Percentiles rank a stretch among this genome's conserved stretches.
phyloP scores from a whole-genome alignment of 2,113 vertebrate species.

The Otocyon megalotis region DNA sequence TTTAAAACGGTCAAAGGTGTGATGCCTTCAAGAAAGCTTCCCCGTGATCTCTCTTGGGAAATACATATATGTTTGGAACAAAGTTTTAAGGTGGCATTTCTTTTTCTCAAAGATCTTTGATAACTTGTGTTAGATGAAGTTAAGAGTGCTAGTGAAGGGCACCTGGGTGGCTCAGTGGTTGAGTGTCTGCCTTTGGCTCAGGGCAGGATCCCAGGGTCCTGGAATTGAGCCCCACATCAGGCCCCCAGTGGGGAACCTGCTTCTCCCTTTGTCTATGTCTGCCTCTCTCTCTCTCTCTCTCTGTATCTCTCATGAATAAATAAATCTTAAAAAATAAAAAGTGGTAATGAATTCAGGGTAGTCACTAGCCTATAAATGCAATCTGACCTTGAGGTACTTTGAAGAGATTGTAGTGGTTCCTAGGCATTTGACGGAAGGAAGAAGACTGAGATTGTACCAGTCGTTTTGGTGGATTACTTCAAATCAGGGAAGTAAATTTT shows the following conservation, averaged over 20 bases:
- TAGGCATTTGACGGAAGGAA: neutral
- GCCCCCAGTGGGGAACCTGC: no score
- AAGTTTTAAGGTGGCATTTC: neutral
- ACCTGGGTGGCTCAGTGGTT: no score
- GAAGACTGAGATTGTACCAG: neutral
- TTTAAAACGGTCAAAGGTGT: neutral
- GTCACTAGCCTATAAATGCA: slow-evolving; percentile 34
- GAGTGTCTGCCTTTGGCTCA: no score
- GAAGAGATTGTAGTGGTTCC: neutral
- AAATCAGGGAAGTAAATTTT: slow-evolving; percentile 53
- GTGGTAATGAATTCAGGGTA: slow-evolving; percentile 35
- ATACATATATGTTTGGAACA: neutral
- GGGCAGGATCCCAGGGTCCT: no score
- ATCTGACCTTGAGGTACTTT: slow-evolving; percentile 52
- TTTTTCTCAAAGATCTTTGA: neutral
- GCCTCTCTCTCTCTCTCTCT: no score
- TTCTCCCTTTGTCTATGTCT: no score
- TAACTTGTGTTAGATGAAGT: neutral
- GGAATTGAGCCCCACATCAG: no score
- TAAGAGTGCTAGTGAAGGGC: neutral
- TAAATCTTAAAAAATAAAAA: neutral
- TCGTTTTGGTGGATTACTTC: neutral
- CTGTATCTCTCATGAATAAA: no score
- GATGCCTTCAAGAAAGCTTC: neutral
- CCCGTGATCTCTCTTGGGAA: neutral